Evolutionary conservation across 1,140 invertebrate species (phyloP).

Genomic region (Bombus superbus): DNA sequence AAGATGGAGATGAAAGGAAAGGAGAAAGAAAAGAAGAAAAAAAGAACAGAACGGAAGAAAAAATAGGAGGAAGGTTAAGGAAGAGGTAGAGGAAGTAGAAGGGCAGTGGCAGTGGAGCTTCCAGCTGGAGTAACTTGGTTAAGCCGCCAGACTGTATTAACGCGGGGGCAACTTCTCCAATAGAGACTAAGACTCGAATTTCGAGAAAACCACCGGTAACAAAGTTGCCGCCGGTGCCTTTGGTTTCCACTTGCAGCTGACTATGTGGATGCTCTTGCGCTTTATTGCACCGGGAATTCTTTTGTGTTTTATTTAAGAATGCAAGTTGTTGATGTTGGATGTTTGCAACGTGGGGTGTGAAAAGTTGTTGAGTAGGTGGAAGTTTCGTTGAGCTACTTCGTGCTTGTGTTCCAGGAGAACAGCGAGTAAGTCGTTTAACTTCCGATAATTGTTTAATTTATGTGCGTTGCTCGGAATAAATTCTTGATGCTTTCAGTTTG

Average conservation of each 20-base stretch:
- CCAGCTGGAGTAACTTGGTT: slow-evolving; percentile 56
- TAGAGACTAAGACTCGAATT: slow-evolving; percentile 34
- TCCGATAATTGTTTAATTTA: neutral
- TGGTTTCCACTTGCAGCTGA: neutral
- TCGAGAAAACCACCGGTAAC: slow-evolving; percentile 17
- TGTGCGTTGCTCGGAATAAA: neutral
- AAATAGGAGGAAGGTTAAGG: neutral
- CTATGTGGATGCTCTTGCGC: neutral
- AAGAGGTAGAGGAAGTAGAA: slow-evolving; percentile 23
- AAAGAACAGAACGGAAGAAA: neutral
- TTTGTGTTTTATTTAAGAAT: neutral
- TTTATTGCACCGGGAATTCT: neutral
- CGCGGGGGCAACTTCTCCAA: slow-evolving; percentile 45
- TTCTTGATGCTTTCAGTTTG: too few relatives aligned
- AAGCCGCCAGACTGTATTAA: slow-evolving; percentile 55
- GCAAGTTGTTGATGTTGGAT: neutral
- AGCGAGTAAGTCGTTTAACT: neutral
- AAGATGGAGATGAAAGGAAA: neutral
- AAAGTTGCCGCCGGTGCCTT: neutral
- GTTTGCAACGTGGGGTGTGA: neutral
- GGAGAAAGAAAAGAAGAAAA: neutral
- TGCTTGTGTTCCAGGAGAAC: neutral
- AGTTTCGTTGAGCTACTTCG: neutral
- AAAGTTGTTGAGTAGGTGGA: neutral
- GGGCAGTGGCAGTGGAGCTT: slow-evolving; percentile 9